These are phyloP conservation scores for Sycobia sp. DNA, from an alignment of 1,140 invertebrate species.

Conservation along the genomic window DNA sequence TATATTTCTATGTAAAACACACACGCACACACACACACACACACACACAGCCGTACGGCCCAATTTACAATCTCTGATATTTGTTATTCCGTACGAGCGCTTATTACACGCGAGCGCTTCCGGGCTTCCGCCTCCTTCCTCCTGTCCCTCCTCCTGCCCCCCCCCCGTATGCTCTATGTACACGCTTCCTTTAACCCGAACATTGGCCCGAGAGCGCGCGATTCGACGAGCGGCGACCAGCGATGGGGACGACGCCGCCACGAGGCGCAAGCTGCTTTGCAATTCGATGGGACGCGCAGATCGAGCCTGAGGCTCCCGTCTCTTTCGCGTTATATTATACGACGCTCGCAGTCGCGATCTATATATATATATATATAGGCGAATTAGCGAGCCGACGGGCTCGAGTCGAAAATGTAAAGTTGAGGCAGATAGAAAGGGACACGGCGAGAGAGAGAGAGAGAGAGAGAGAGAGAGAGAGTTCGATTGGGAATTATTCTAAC, in stretches of 20 bases:
- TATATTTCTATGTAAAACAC: no score
- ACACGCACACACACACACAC: no score
- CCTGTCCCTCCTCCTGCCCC: neutral
- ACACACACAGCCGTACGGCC: constrained; percentile 21
- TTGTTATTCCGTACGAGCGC: constrained; percentile 35
- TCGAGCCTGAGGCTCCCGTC: no score
- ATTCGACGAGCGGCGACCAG: neutral
- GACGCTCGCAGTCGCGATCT: no score
- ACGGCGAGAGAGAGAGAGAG: no score
- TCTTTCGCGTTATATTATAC: no score
- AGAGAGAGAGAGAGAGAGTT: no score
- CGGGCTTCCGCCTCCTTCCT: constrained; percentile 14
- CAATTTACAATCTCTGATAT: constrained; percentile 33
- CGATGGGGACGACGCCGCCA: neutral
- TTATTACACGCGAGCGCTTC: constrained; percentile 20
- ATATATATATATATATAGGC: no score
- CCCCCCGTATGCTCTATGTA: neutral
- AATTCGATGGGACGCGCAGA: constrained; percentile 32
- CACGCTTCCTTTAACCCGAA: neutral
- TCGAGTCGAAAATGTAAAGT: constrained; percentile 22
- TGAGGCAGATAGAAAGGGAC: neutral
- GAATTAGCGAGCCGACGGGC: constrained; percentile 11
- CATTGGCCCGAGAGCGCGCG: neutral
- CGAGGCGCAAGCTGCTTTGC: constrained; percentile 19
- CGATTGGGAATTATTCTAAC: constrained; percentile 37